A percentile compares a stretch with the other conserved stretches of the same genome.
Evolutionary conservation across 2,113 vertebrate genomes (phyloP).

Genomic region (Sander lucioperca): DNA sequence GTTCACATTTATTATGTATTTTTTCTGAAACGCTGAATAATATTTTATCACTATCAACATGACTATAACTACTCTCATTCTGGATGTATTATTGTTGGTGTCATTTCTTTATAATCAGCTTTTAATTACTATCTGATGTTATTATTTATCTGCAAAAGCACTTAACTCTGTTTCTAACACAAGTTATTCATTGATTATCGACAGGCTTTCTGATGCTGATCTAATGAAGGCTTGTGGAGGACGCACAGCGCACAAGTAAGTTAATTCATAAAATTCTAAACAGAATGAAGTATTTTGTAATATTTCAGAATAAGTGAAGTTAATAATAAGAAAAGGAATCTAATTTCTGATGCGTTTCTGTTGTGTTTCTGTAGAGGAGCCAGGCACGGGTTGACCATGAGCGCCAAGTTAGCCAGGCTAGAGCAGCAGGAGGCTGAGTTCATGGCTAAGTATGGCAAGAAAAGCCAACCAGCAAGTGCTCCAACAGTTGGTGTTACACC

Average conservation of each 20-base stretch:
- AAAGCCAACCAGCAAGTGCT: constrained; percentile 31
- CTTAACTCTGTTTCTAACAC: background rate
- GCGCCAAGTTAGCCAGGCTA: constrained; percentile 92
- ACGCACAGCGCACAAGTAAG: constrained; percentile 96
- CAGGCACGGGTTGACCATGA: constrained; percentile 92
- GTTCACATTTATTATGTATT: background rate
- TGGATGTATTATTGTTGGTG: background rate
- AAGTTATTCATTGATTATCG: background rate
- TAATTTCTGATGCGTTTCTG: background rate
- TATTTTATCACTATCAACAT: background rate
- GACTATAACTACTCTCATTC: background rate
- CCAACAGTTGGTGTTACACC: background rate
- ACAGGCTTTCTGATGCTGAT: constrained; percentile 89
- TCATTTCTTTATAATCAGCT: background rate
- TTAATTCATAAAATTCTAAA: background rate
- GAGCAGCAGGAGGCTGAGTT: constrained; percentile 94
- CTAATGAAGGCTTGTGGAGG: constrained; percentile 91
- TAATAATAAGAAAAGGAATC: background rate
- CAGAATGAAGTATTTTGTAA: background rate
- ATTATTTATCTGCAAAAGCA: background rate
- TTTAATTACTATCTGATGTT: background rate
- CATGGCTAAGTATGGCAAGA: constrained; percentile 84
- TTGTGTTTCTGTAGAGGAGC: constrained; percentile 85
- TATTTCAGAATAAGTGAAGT: background rate
- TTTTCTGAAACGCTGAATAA: background rate